These are phyloP conservation scores for Sinonovacula constricta DNA, from an alignment of 1,140 invertebrate genomes.

Conservation along the genomic window DNA sequence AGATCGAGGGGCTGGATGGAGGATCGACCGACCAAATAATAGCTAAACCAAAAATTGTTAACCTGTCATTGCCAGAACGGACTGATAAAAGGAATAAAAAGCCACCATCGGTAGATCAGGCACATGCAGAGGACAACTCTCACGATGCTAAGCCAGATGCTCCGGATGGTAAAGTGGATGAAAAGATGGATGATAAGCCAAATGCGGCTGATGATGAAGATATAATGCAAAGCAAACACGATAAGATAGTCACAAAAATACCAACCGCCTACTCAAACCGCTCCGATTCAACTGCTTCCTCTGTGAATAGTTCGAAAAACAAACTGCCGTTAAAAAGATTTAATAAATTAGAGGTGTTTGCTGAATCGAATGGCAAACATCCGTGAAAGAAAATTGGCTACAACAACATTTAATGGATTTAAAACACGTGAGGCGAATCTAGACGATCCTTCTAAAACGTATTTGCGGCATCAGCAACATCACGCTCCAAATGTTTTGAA, in stretches of 20 bases:
- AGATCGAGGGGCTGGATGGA: background rate
- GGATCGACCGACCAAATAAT: background rate
- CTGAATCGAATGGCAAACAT: slow-evolving; percentile 7
- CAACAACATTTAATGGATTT: background rate
- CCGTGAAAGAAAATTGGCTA: background rate
- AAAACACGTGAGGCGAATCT: background rate
- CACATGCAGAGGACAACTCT: too few relatives aligned
- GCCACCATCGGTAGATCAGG: too few relatives aligned
- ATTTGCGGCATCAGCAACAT: background rate
- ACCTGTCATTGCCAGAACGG: background rate
- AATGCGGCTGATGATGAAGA: background rate
- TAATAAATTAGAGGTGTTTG: slow-evolving; percentile 45
- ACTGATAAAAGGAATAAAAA: too few relatives aligned
- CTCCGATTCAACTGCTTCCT: slow-evolving; percentile 23
- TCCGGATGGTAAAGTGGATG: background rate
- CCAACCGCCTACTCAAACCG: slow-evolving; percentile 27
- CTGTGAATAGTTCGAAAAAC: slow-evolving; percentile 14
- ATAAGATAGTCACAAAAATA: slow-evolving; percentile 32
- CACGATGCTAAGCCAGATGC: background rate
- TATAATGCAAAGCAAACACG: background rate
- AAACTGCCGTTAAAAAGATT: slow-evolving; percentile 38
- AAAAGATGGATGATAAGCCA: background rate
- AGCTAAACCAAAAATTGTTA: background rate
- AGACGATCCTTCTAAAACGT: background rate
- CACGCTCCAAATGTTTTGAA: background rate